Evolutionary conservation across 2,797 vertebrate species (phyloP).

Genomic region (Alectoris magna): DNA sequence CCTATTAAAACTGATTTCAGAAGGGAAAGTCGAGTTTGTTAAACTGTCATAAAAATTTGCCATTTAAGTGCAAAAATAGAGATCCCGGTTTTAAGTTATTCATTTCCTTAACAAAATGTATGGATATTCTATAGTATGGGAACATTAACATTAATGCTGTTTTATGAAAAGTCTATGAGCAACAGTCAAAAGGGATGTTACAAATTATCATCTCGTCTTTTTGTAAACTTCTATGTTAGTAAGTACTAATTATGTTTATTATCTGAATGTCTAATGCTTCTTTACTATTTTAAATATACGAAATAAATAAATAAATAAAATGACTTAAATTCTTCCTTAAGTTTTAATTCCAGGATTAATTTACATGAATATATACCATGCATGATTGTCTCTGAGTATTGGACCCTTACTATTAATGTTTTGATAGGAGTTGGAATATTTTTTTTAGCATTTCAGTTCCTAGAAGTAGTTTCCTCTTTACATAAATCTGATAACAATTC

Average conservation of each 20-base stretch:
- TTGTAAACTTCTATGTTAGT: background rate
- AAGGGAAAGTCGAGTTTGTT: background rate
- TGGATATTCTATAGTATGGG: background rate
- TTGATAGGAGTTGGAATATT: background rate
- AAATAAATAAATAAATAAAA: background rate
- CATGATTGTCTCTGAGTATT: background rate
- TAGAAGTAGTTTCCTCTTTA: background rate
- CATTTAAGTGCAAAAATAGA: background rate
- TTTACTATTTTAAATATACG: background rate
- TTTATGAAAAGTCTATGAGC: background rate
- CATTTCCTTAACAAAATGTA: background rate
- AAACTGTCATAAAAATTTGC: background rate
- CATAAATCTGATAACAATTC: slow-evolving; percentile 29
- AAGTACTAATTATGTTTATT: background rate
- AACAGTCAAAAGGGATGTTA: background rate
- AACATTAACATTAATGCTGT: background rate
- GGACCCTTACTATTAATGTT: background rate
- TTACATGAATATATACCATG: background rate
- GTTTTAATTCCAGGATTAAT: background rate
- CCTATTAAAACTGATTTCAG: background rate
- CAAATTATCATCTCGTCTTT: background rate
- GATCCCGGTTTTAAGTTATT: background rate
- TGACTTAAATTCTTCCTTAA: background rate
- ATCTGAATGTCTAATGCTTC: background rate
- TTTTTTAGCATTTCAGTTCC: slow-evolving; percentile 1